Base-by-base conservation (phyloP, 2,888 invertebrate species). In the Colostygia pectinataria region DNA sequence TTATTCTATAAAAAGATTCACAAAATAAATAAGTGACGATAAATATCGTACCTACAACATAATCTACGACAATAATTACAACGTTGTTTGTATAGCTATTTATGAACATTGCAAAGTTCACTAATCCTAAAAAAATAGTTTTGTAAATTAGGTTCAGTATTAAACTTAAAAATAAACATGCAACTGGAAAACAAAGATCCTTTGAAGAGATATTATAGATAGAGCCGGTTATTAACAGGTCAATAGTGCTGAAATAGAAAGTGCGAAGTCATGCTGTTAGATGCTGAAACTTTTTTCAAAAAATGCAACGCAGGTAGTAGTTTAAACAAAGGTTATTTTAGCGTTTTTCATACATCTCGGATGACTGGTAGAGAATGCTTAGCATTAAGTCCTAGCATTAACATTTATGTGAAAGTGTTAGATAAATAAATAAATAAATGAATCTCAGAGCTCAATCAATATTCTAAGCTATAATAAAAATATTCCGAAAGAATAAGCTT, bases 151-250 rank as follows among this genome's bases (percentile, higher is more conserved):
- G 8, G 6, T 34, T 43, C 34, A 34, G 24, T 34, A 46, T 24
- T 9, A 20, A 46, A 14, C 43, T 55, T 57, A 54, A 38, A 53
- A 28, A 32, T 55, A 48, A 51, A 39, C 59, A 61, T 54, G 54
- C 55, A 56, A 33, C 15, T 43, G 46, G 41, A 47, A 36, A 38
- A 33, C n/a, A 12, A 20, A 13, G 41, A 13, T 47, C 33, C 31
- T 53, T 14, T 10, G 12, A 10, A n/a, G n/a, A n/a, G n/a, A n/a
- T n/a, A n/a, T n/a, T n/a, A n/a, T n/a, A n/a, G n/a, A n/a, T n/a
- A n/a, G n/a, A n/a, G n/a, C n/a, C n/a, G n/a, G n/a, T n/a, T n/a
- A n/a, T n/a, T n/a, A n/a, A n/a, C n/a, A n/a, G n/a, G n/a, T n/a
- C n/a, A n/a, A 28, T 8, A 40, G 28, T 46, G 50, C 57, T 53